These are phyloP conservation scores for Incurvaria masculella DNA, from an alignment of 2,888 invertebrate species.

Conservation along the genomic window DNA sequence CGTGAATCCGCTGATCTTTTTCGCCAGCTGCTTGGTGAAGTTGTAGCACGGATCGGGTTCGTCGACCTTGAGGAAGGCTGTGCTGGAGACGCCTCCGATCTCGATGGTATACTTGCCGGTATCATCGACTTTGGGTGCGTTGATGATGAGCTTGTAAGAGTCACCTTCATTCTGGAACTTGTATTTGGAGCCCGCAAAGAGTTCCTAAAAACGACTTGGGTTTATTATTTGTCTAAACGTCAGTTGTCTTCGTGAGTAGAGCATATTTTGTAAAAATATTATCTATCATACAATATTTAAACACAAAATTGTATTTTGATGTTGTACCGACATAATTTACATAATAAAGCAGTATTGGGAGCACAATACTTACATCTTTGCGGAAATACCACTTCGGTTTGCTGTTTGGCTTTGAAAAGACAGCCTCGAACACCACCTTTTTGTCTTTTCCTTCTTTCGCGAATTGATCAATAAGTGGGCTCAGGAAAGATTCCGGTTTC, in stretches of 20 bases:
- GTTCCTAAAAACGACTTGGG: no score
- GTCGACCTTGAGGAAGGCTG: constrained; percentile 92
- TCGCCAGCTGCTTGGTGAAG: constrained; percentile 88
- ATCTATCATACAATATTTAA: no score
- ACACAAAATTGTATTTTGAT: no score
- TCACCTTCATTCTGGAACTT: constrained; percentile 94
- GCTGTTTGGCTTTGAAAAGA: constrained; percentile 94
- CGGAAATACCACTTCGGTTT: constrained; percentile 91
- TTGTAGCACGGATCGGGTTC: constrained; percentile 94
- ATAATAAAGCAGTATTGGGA: no score
- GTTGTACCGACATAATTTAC: no score
- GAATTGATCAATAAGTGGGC: constrained; percentile 90
- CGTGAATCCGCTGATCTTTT: constrained; percentile 85
- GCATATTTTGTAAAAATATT: no score
- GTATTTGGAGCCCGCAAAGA: constrained; percentile 94
- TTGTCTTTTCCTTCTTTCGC: constrained; percentile 96
- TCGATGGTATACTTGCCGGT: constrained; percentile 96
- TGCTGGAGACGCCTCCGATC: constrained; percentile 84
- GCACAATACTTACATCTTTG: constrained; percentile 83
- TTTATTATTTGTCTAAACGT: no score
- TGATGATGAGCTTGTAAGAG: constrained; percentile 85
- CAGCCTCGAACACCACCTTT: constrained; percentile 88
- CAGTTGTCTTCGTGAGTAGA: no score
- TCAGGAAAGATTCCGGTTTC: constrained; percentile 94
- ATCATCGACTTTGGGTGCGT: constrained; percentile 92